Base-by-base conservation (phyloP, 2,888 invertebrate species). In the Phyllotreta cruciferae region DNA sequence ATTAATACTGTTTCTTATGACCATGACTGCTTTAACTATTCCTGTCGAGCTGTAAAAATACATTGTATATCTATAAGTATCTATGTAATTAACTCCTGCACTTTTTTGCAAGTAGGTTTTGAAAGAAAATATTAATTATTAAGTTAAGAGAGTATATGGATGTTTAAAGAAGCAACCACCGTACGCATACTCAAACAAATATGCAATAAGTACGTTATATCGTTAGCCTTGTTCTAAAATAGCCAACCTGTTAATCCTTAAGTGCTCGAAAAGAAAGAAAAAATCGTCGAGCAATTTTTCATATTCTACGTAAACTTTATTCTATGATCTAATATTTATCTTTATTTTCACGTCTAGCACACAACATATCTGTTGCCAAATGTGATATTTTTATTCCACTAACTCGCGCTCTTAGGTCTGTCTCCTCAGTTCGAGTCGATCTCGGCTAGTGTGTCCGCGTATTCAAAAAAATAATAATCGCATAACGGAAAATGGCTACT, bases 361-460 rank as follows among this genome's bases (percentile, higher is more conserved):
- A 69, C 70, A 72, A 72, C 74, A 78, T 79, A 79, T 78, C 79
- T 78, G 78, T 80, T 81, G 81, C 81, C 81, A 81, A 81, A 81
- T 79, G 78, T 78, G 80, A 81, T 81, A 81, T 81, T 81, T 81
- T 81, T 80, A 81, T 80, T 79, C 77, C 71, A 57, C 75, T 75
- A 75, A 74, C 74, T 73, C 71, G 76, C 76, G 71, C 75, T 74
- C 70, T 72, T 69, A 72, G 74, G 72, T 75, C 73, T 75, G 73
- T 77, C 74, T 77, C 74, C 76, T 75, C 79, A 79, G 78, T 79
- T 77, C 75, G 75, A 77, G 78, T 78, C 77, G 77, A 77, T 74
- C 76, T 75, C 74, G 74, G 75, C 74, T 70, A 64, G 66, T 68
- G 68, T 70, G 71, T 65, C 70, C 73, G 73, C 71, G 72, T 63